phyloP scores from a whole-genome alignment of 2,113 vertebrate species.

The Callaeas wilsoni region DNA sequence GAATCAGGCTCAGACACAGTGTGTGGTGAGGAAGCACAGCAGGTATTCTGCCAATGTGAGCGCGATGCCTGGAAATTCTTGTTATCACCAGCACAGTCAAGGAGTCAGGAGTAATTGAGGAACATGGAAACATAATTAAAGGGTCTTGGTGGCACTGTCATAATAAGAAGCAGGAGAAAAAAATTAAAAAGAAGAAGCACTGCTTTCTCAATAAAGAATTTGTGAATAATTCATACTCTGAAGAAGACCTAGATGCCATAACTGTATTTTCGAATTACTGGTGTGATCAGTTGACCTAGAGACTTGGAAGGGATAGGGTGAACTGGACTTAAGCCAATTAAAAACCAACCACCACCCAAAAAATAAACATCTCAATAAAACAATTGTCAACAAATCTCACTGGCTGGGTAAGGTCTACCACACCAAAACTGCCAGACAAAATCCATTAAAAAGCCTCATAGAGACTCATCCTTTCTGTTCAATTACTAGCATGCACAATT shows the following conservation, averaged over 20 bases:
- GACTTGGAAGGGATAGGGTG: neutral
- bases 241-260: neutral
- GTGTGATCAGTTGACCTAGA: neutral
- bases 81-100: neutral
- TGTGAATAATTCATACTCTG: neutral
- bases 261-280: neutral
- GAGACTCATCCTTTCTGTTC: neutral
- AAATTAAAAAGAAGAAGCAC: neutral
- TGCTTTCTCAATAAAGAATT: neutral
- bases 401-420: neutral
- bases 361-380: neutral
- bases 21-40: neutral
- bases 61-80: neutral
- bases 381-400: neutral
- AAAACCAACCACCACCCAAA: neutral
- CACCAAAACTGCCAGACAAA: neutral
- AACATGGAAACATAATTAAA: neutral
- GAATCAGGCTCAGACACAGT: neutral
- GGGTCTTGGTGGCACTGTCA: neutral
- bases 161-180: neutral
- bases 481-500: neutral
- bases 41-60: neutral
- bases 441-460: neutral
- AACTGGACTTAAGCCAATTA: neutral
- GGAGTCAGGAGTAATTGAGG: neutral